phyloP scores from a whole-genome alignment of 2,113 vertebrate genomes.

The Notothenia rossii region DNA sequence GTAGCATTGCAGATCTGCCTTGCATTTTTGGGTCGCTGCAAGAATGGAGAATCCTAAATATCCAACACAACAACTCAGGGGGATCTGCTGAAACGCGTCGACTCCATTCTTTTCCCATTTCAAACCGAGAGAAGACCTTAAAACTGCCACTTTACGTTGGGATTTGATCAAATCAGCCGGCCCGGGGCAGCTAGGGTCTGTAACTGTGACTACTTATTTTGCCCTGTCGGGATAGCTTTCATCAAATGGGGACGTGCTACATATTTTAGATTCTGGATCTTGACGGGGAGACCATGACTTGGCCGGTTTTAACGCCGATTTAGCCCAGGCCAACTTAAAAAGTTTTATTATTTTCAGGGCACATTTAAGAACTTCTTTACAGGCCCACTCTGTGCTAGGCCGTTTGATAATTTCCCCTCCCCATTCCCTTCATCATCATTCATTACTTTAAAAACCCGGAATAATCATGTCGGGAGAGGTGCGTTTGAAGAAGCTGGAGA shows the following conservation, averaged over 20 bases:
- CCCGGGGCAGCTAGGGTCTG: slow-evolving; percentile 69
- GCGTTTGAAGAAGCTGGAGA: slow-evolving; percentile 98
- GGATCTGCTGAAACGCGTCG: slow-evolving; percentile 55
- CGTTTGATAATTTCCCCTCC: slow-evolving; percentile 8
- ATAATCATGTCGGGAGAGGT: slow-evolving; percentile 96
- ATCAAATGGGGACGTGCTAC: slow-evolving; percentile 66
- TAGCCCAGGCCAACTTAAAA: slow-evolving; percentile 57
- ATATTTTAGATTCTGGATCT: slow-evolving; percentile 49
- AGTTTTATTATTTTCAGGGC: slow-evolving; percentile 56
- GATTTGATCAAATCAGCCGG: slow-evolving; percentile 65
- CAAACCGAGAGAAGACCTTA: slow-evolving; percentile 9
- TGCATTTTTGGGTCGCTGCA: slow-evolving; percentile 65
- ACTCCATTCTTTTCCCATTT: slow-evolving; percentile 23
- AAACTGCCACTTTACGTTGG: slow-evolving; percentile 49
- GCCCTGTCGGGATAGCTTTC: slow-evolving; percentile 57
- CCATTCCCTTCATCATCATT: slow-evolving; percentile 38
- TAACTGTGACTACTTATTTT: slow-evolving; percentile 55
- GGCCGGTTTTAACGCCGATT: slow-evolving; percentile 40
- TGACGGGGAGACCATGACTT: slow-evolving; percentile 63
- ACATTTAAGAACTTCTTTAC: slow-evolving; percentile 54
- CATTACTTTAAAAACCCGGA: slow-evolving; percentile 54
- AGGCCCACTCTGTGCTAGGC: slow-evolving; percentile 50
- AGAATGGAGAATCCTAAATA: slow-evolving; percentile 77
- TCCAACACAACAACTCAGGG: slow-evolving; percentile 54
- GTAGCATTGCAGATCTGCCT: slow-evolving; percentile 85